Percentiles rank a stretch among this genome's conserved stretches.
These are phyloP conservation scores for Columba janthina DNA, from an alignment of 2,113 vertebrate genomes.

Conservation along the genomic window DNA sequence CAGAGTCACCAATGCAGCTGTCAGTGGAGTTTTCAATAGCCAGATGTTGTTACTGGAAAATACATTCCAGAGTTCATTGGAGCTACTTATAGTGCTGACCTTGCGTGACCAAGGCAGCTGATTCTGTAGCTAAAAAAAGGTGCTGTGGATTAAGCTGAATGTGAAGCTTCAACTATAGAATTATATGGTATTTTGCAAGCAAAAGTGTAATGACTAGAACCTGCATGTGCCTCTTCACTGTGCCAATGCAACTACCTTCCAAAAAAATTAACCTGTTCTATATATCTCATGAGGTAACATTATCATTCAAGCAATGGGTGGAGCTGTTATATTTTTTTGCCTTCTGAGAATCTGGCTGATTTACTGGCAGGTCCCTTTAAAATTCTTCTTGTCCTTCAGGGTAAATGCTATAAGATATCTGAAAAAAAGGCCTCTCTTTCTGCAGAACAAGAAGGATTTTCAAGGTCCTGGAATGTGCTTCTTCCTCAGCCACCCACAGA, in stretches of 20 bases:
- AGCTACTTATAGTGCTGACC: constrained; percentile 67
- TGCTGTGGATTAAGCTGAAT: constrained; percentile 33
- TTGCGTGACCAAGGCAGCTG: constrained; percentile 47
- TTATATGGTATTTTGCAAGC: neutral
- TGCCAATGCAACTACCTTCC: neutral
- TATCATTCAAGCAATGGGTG: neutral
- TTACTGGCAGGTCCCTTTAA: neutral
- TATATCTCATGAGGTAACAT: neutral
- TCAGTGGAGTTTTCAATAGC: constrained; percentile 61
- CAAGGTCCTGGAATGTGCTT: constrained; percentile 7
- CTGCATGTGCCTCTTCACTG: neutral
- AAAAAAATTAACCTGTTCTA: neutral
- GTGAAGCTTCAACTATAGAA: constrained; percentile 45
- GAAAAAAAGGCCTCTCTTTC: neutral
- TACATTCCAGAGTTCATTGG: constrained; percentile 51
- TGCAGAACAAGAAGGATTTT: constrained; percentile 11
- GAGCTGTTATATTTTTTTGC: neutral
- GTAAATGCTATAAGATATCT: neutral
- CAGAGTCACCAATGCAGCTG: constrained; percentile 56
- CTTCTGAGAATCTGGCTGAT: neutral
- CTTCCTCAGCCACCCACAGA: constrained; percentile 41
- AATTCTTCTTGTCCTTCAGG: neutral
- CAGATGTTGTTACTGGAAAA: constrained; percentile 74
- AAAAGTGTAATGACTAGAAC: neutral
- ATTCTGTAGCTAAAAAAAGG: constrained; percentile 51